Base-by-base conservation (phyloP, 2,113 vertebrate species). In the Canis aureus region DNA sequence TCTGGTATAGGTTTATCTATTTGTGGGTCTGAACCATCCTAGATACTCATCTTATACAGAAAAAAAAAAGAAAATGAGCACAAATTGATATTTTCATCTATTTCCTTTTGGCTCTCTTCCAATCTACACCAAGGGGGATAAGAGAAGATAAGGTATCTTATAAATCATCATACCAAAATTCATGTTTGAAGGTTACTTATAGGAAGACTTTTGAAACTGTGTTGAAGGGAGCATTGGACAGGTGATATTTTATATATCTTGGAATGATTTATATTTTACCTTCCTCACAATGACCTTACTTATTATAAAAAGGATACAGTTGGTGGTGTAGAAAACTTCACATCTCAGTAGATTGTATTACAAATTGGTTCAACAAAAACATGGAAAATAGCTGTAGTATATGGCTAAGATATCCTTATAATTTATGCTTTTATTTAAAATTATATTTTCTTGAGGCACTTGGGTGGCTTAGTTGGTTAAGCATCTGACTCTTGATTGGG, bases 371-470 rank as follows among this genome's bases (percentile, higher is more conserved):
- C n/a, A 85, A n/a, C 16, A 80, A 49, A 89, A 85, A 88, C 60
- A 53, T 67, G 73, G 57, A 91, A 90, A 90, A 85, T 8, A 82
- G 51, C 27, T 49, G 2, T 32, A 27, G 35, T 53, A 81, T 53
- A 89, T 88, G 55, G 35, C 25, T 87, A 35, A 74, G n/a, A 15
- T 91, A 23, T 92, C 57, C 71, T 73, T 69, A 82, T 53, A 57
- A 88, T 69, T 71, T 92, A 59, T 82, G 43, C 16, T 78, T 94
- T 92, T 25, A 94, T 64, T 94, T 55, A 95, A 90, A 92, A 62
- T 25, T 73, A 27, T 76, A 23, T 71, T 51, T 92, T 88, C 23
- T 57, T 51, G 43, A 43, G 43, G 25, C 43, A 10, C 15, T 43
- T 29, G 43, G 13, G 74, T 78, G 25, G 74, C 43, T 76, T 13